A percentile compares a stretch with the other conserved stretches of the same genome.
phyloP scores from a whole-genome alignment of 1,140 invertebrate species.

The Ips nitidus region DNA sequence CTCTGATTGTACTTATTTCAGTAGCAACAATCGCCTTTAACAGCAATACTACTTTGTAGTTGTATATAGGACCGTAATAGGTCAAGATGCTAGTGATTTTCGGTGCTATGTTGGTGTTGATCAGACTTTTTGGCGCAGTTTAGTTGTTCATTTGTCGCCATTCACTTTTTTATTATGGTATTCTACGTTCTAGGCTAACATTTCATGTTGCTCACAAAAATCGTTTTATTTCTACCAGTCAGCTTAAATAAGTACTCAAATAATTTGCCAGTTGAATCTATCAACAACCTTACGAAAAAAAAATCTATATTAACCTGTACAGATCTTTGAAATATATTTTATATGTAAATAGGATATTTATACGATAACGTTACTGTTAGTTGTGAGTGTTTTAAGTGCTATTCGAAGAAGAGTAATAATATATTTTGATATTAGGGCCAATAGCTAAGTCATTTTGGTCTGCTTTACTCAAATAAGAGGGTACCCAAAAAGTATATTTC shows the following conservation, averaged over 20 bases:
- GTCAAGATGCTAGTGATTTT: slow-evolving; percentile 41
- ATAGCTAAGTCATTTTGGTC: slow-evolving; percentile 45
- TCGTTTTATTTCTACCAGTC: too few species aligned
- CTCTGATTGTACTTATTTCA: slow-evolving; percentile 1
- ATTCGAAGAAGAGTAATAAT: slow-evolving; percentile 13
- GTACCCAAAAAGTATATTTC: slow-evolving; percentile 34
- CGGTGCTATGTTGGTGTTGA: slow-evolving; percentile 41
- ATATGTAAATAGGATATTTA: too few species aligned
- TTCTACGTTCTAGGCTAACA: too few species aligned
- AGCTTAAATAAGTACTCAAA: too few species aligned
- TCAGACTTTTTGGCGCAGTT: slow-evolving; percentile 26
- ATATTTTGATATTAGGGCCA: slow-evolving; percentile 45
- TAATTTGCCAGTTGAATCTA: too few species aligned
- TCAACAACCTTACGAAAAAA: too few species aligned
- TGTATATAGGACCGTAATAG: background rate
- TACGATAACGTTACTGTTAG: too few species aligned
- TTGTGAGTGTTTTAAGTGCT: too few species aligned
- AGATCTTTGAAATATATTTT: too few species aligned
- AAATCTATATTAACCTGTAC: too few species aligned
- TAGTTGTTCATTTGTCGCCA: background rate
- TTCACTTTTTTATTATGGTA: too few species aligned
- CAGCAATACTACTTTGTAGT: slow-evolving; percentile 28
- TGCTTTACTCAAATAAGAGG: slow-evolving; percentile 31
- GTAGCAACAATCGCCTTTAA: slow-evolving; percentile 8
- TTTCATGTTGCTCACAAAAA: too few species aligned